Base-by-base conservation (phyloP, 1,140 invertebrate genomes). In the Lepidurus couesii region DNA sequence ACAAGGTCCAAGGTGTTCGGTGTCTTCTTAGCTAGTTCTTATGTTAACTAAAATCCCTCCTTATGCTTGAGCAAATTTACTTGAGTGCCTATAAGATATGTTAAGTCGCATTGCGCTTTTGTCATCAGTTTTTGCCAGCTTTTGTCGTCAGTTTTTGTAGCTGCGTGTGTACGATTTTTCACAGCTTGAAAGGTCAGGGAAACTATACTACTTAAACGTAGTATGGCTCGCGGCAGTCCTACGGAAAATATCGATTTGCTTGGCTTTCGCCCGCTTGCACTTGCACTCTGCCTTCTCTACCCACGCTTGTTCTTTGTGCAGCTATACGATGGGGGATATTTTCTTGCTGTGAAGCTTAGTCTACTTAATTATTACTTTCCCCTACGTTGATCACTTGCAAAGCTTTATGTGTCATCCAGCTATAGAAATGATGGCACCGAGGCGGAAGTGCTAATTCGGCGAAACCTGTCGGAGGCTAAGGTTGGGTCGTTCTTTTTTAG, bases 171-270 rank as follows among this genome's bases (percentile, higher is more conserved):
- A 3, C 6, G 3, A 65, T 65, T 65, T 65, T 65, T 65, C 16
- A 65, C 21, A 16, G 21, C 16, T 65, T 65, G 53, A 65, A 65
- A 65, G 53, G 53, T 65, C 16, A n/a, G 21, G 53, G 53, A 13
- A 65, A 7, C 53, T n/a, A 3, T 21, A n/a, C 24, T 65, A n/a
- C n/a, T n/a, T 65, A n/a, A n/a, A 65, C 53, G 53, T 13, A 65
- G 53, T 11, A 65, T 65, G 3, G 53, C 53, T 21, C 21, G 53
- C 53, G 53, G 53, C 53, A 65, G 6, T 65, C 6, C 53, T 65
- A 65, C 10, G 47, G 13, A 65, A 65, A 65, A 65, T 65, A 65
- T 65, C 53, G 53, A 65, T 65, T 65, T 65, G 53, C 53, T 65
- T 65, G 21, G 53, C 53, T 65, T 65, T 16, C 53, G 53, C 53